Base-by-base conservation (phyloP, 2,888 invertebrate species). In the Sminthurides aquaticus region DNA sequence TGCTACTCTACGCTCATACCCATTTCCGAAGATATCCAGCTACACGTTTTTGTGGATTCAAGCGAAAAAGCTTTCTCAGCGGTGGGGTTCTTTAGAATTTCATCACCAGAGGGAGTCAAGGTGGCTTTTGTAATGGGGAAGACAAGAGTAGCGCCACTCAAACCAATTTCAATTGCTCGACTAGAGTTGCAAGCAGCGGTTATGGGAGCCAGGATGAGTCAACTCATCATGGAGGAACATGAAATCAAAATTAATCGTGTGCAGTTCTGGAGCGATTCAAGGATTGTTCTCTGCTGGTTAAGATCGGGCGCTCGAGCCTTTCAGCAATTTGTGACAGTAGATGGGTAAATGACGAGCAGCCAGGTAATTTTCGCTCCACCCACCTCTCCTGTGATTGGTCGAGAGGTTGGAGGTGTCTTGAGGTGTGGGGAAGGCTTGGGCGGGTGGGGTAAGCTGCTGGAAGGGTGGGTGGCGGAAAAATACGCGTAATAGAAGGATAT, bases 141-240 rank as follows among this genome's bases (percentile, higher is more conserved):
- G 25, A 27, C 54, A 15, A 5, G 54, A n/a, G 61, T 61, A 5
- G 27, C 61, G 11, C 61, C 61, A 2, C 28, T 61, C 2, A 5
- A 34, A 1, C 61, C 61, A 2, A 15, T 61, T 22, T 28, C 61
- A 2, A 61, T 61, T 27, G 54, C 61, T 8, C 1, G 54, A 1
- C 3, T 61, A 29, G 54, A 61, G 25, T 27, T 61, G 8, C 61
- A 61, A 54, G 61, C 54, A 2, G 52, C 61, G 11, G 52, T 61
- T 8, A 3, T 54, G 54, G 61, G 18, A 49, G 29, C 54, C 22
- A n/a, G 61, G 18, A 15, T 61, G 5, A 55, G 54, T 1, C n/a
- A 11, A 20, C 11, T 55, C 1, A 61, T 61, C 1, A 49, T 11
- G 18, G n/a, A 22, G 20, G 27, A 26, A 25, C 61, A 61, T 27